Percentiles rank a stretch among this genome's conserved stretches.
Evolutionary conservation across 92 coral and sea anemone genomes (phyloP).

Genomic region (Montipora capitata): DNA sequence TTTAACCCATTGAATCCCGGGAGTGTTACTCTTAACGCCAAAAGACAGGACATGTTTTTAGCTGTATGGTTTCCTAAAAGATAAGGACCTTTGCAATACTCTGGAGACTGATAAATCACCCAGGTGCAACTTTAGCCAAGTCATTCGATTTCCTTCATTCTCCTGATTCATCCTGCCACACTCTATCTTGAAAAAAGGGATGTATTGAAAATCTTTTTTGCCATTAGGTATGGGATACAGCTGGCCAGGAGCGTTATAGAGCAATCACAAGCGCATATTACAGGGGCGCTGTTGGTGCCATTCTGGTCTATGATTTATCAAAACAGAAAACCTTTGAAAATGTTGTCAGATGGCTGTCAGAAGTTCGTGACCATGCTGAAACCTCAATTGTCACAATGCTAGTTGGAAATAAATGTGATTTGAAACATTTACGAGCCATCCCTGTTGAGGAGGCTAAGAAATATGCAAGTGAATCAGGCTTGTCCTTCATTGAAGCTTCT

Average conservation of each 20-base stretch:
- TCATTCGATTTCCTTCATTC: no score
- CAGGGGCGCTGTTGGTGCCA: conserved; percentile 98
- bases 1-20: no score
- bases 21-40: no score
- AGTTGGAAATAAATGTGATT: conserved; percentile 98
- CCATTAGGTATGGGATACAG: conserved; percentile 97
- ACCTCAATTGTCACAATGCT: conserved; percentile 97
- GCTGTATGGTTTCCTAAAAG: no score
- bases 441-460: conserved; percentile 91
- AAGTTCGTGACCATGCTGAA: conserved; percentile 97
- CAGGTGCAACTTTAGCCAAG: no score
- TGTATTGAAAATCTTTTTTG: not conserved
- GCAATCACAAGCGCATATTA: conserved; percentile 99
- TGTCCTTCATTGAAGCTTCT: conserved; percentile 97
- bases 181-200: no score
- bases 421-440: conserved; percentile 96
- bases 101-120: no score
- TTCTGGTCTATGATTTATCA: conserved; percentile 95
- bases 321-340: conserved; percentile 96
- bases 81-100: no score
- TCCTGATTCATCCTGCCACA: no score
- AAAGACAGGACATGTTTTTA: no score
- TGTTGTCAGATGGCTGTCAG: conserved; percentile 95
- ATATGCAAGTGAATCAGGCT: conserved; percentile 83
- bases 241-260: conserved; percentile 98